Evolutionary conservation across 2,113 vertebrate species (phyloP), one percentile per base, ranked within the genome.

Genomic region (Romanogobio albipinnatus): DNA sequence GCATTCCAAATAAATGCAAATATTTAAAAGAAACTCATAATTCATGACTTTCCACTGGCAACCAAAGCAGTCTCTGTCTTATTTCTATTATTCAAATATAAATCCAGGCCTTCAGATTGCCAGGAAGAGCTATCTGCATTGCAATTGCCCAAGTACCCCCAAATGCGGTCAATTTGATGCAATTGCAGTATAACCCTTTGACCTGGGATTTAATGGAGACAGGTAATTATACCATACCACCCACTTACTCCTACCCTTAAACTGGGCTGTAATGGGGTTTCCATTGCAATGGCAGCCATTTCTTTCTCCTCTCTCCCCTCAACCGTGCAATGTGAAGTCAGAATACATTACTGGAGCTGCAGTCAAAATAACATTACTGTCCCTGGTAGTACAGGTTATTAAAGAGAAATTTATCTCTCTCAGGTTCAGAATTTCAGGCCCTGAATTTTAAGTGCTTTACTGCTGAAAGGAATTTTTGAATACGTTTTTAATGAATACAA

Each of bases 101-200:
- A 84, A 79, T 71, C 62, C 33, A 71, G 45, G 24, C 19, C 53
- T 71, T 80, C 51, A 82, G 68, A 85, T 83, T 84, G 79, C 64
- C 43, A 76, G 78, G 74, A 84, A 81, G 59, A 82, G 75, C 47
- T 74, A 83, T 86, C 75, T 86, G 85, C 78, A 84, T 84, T 74
- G 71, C 74, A 81, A 87, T 81, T 89, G 82, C 76, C 71, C 83
- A 49, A 80, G 75, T 58, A 49, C 76, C 64, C 75, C 33, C 58
- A 84, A 90, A 88, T 84, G 43, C 84, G 82, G 87, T 86, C 83
- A 85, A 84, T 86, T 85, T 86, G 81, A 86, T 87, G 86, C 87
- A 89, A 89, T 87, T 89, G 87, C 71, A 82, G 76, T 77, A 51
- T 79, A 84, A 85, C 86, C 86, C 43, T 80, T 81, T 84, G 82